phyloP scores from a whole-genome alignment of 2,888 invertebrate species.

The Diabrotica balteata region DNA sequence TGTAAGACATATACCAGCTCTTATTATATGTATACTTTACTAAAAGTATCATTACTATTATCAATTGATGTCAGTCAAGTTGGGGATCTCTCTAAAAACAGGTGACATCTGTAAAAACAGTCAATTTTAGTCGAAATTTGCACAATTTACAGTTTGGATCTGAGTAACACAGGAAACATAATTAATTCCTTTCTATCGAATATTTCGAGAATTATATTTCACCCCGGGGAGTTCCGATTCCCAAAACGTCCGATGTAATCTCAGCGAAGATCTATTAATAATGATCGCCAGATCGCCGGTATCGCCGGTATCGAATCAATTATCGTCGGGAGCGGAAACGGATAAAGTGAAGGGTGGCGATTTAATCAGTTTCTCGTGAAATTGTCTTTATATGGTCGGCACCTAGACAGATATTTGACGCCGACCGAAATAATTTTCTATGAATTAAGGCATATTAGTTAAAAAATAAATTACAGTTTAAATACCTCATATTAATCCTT shows the following conservation, averaged over 20 bases:
- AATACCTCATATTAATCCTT: no score
- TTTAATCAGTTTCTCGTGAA: conserved; percentile 11
- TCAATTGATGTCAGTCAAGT: no score
- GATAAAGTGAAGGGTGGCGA: conserved; percentile 9
- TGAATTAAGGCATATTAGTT: neutral
- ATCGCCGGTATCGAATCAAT: conserved; percentile 37
- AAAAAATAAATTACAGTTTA: no score
- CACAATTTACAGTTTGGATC: no score
- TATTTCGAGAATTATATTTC: conserved; percentile 36
- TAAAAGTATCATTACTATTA: no score
- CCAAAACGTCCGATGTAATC: conserved; percentile 44
- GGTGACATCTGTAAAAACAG: no score
- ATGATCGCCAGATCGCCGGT: conserved; percentile 34
- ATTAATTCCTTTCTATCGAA: conserved; percentile 6
- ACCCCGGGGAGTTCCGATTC: conserved; percentile 42
- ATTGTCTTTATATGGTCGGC: neutral
- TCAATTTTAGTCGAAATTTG: no score
- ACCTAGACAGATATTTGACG: conserved; percentile 8
- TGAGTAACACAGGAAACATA: neutral
- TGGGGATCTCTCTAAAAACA: no score
- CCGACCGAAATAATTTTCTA: neutral
- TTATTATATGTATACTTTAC: no score
- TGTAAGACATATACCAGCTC: no score
- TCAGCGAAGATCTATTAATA: conserved; percentile 40
- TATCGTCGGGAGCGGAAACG: conserved; percentile 29